These are phyloP conservation scores for Pterocles gutturalis DNA, from an alignment of 2,113 vertebrate genomes.

Conservation along the genomic window DNA sequence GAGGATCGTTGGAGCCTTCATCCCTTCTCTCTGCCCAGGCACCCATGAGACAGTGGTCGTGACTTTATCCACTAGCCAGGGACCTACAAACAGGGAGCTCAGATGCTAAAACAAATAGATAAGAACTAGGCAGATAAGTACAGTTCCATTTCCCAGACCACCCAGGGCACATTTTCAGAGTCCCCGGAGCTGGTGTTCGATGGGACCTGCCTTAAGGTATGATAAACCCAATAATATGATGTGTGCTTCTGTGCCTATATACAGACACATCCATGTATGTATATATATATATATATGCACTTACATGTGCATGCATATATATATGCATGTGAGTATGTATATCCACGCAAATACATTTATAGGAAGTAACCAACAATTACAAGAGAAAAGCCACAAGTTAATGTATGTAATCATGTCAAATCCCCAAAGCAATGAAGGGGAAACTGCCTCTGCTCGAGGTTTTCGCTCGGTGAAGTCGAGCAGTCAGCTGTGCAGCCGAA, in stretches of 20 bases:
- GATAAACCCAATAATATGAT: not conserved
- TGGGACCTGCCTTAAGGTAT: not conserved
- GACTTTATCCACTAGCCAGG: not conserved
- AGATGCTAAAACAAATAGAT: not conserved
- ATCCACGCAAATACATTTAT: not conserved
- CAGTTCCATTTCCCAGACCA: not conserved
- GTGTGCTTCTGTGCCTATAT: not conserved
- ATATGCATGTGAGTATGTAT: not conserved
- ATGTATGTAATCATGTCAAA: constrained; percentile 45
- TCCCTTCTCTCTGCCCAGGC: not conserved
- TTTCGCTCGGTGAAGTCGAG: not conserved
- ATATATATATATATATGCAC: accelerated
- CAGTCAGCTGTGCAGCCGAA: not conserved
- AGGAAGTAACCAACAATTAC: constrained; percentile 22
- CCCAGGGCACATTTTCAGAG: not conserved
- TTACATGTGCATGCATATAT: not conserved
- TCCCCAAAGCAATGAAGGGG: constrained; percentile 21
- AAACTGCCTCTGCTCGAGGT: not conserved
- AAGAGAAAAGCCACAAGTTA: constrained; percentile 39
- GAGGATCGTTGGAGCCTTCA: not conserved
- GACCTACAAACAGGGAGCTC: not conserved
- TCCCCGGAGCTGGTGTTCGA: accelerated
- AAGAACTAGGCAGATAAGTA: not conserved
- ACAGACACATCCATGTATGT: not conserved
- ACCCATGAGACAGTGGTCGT: accelerated